A percentile compares a stretch with the other conserved stretches of the same genome.
These are phyloP conservation scores for Gryllus longicercus DNA, from an alignment of 2,888 invertebrate species.

Conservation along the genomic window DNA sequence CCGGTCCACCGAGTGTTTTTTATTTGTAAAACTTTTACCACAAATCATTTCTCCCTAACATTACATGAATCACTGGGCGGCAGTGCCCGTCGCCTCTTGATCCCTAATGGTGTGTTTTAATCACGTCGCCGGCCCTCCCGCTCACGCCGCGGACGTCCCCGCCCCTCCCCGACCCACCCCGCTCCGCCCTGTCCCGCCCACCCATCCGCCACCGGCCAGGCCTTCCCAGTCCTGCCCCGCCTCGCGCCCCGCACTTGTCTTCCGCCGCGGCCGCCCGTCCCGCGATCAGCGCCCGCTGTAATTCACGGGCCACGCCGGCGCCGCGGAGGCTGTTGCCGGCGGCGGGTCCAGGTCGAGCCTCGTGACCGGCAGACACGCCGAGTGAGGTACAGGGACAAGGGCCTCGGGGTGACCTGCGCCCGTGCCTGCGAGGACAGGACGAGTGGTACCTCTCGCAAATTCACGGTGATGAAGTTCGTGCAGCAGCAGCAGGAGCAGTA, in stretches of 20 bases:
- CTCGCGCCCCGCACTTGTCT: not conserved
- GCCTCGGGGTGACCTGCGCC: too few species aligned
- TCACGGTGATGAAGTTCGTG: too few species aligned
- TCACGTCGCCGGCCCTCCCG: not conserved
- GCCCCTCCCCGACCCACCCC: not conserved
- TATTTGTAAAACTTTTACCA: slow-evolving; percentile 17
- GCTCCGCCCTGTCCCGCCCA: not conserved
- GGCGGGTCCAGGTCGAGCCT: too few species aligned
- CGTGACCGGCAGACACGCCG: too few species aligned
- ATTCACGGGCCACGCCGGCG: too few species aligned
- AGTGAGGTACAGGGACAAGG: too few species aligned
- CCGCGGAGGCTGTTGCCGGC: too few species aligned
- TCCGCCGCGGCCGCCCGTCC: too few species aligned
- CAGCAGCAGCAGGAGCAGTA: too few species aligned
- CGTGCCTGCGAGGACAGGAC: too few species aligned
- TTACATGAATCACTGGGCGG: slow-evolving; percentile 17
- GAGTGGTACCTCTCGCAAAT: too few species aligned
- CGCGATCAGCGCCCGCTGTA: too few species aligned
- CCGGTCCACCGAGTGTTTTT: not conserved
- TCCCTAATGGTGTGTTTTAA: slow-evolving; percentile 17
- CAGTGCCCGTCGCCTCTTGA: slow-evolving; percentile 10
- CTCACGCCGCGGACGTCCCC: not conserved
- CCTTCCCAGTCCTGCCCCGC: not conserved
- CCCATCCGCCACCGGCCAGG: not conserved
- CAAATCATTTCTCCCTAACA: slow-evolving; percentile 17